phyloP scores from a whole-genome alignment of 2,888 invertebrate species.

The Ischnura elegans region DNA sequence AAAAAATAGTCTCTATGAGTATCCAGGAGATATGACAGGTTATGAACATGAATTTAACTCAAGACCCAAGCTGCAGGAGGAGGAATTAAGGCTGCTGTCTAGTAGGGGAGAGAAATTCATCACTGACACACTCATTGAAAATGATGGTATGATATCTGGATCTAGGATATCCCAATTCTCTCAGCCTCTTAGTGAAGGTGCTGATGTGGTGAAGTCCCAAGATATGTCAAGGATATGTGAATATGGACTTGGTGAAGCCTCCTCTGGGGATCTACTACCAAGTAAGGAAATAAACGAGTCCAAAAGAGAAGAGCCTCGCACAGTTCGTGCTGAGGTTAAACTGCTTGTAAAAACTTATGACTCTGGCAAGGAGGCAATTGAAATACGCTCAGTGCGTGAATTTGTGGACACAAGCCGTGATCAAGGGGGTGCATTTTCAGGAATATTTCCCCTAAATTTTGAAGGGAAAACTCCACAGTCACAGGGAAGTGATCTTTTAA shows the following conservation, averaged over 20 bases:
- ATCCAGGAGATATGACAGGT: not conserved
- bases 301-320: not conserved
- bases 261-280: not conserved
- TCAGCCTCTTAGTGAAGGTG: not conserved
- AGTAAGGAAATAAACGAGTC: not conserved
- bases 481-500: not conserved
- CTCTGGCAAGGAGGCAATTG: slow-evolving; percentile 79
- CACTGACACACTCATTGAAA: not conserved
- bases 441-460: slow-evolving; percentile 57
- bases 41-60: not conserved
- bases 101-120: not conserved
- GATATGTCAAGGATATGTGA: not conserved
- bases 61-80: not conserved
- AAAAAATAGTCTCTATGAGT: not conserved
- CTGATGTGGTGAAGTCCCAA: not conserved
- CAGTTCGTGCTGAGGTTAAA: slow-evolving; percentile 78
- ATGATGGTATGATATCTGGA: not conserved
- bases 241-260: not conserved
- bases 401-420: slow-evolving; percentile 37
- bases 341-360: slow-evolving; percentile 79
- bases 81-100: not conserved
- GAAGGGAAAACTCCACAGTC: not conserved
- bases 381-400: slow-evolving; percentile 78
- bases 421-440: slow-evolving; percentile 34
- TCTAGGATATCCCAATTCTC: not conserved